These are phyloP conservation scores for Gadopsis marmoratus DNA, from an alignment of 2,797 vertebrate species.

Conservation along the genomic window DNA sequence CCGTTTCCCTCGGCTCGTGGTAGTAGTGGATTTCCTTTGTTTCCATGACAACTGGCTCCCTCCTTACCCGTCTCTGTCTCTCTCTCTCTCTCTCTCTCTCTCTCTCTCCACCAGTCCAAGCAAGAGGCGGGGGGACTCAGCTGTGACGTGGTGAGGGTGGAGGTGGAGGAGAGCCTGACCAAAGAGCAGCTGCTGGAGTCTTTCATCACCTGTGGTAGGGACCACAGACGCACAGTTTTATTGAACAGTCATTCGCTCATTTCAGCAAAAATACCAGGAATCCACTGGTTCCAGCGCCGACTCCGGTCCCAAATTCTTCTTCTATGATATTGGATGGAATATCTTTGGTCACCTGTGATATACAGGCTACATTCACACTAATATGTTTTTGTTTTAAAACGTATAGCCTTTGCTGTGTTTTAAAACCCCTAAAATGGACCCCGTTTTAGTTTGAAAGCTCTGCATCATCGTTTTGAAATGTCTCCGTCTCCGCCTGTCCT, in stretches of 20 bases:
- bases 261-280: not conserved
- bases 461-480: too few species aligned
- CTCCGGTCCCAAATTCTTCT: not conserved
- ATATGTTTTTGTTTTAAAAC: too few species aligned
- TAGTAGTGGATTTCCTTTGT: slow-evolving; percentile 62
- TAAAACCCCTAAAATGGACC: too few species aligned
- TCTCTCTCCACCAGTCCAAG: slow-evolving; percentile 86
- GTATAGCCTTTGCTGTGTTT: too few species aligned
- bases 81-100: not conserved
- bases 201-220: slow-evolving; percentile 92
- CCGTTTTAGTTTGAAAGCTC: too few species aligned
- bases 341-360: too few species aligned
- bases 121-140: slow-evolving; percentile 87
- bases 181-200: slow-evolving; percentile 93
- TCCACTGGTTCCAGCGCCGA: not conserved
- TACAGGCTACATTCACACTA: not conserved
- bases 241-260: not conserved
- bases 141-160: slow-evolving; percentile 91
- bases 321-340: not conserved
- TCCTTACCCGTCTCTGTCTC: slow-evolving; percentile 25
- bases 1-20: slow-evolving; percentile 22
- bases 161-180: slow-evolving; percentile 90
- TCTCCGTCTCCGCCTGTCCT: too few species aligned
- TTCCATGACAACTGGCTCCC: slow-evolving; percentile 74
- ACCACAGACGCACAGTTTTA: not conserved